A percentile compares a stretch with the other conserved stretches of the same genome.
Evolutionary conservation across 2,888 invertebrate genomes (phyloP).

Genomic region (Laothoe populi): DNA sequence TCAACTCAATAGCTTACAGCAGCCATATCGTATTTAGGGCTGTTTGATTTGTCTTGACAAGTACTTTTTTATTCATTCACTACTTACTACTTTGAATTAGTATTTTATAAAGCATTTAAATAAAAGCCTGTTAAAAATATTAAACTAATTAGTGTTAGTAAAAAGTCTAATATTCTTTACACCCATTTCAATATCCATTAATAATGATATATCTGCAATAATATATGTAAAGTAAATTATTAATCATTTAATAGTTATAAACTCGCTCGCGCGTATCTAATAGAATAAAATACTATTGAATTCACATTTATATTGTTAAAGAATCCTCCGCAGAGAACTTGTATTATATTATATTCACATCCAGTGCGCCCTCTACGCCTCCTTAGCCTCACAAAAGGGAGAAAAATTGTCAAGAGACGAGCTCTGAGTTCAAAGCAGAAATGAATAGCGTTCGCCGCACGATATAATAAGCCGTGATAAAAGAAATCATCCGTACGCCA

Average conservation of each 20-base stretch:
- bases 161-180: no score
- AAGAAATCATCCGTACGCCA: slow-evolving; percentile 51
- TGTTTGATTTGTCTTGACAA: no score
- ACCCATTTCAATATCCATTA: no score
- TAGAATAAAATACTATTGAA: slow-evolving; percentile 34
- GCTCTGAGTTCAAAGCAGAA: slow-evolving; percentile 61
- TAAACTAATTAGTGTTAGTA: no score
- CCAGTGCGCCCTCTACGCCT: slow-evolving; percentile 54
- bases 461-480: slow-evolving; percentile 62
- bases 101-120: no score
- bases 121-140: no score
- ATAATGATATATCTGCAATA: no score
- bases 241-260: not conserved
- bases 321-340: slow-evolving; percentile 38
- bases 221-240: not conserved
- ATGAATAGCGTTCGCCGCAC: slow-evolving; percentile 53
- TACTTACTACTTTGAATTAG: no score
- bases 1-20: no score
- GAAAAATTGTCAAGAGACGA: slow-evolving; percentile 68
- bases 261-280: slow-evolving; percentile 7
- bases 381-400: slow-evolving; percentile 61
- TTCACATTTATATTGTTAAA: slow-evolving; percentile 34
- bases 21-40: no score
- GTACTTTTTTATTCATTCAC: no score
- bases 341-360: slow-evolving; percentile 67